Evolutionary conservation across 2,888 invertebrate species (phyloP).

Genomic region (Ectemnius lituratus): DNA sequence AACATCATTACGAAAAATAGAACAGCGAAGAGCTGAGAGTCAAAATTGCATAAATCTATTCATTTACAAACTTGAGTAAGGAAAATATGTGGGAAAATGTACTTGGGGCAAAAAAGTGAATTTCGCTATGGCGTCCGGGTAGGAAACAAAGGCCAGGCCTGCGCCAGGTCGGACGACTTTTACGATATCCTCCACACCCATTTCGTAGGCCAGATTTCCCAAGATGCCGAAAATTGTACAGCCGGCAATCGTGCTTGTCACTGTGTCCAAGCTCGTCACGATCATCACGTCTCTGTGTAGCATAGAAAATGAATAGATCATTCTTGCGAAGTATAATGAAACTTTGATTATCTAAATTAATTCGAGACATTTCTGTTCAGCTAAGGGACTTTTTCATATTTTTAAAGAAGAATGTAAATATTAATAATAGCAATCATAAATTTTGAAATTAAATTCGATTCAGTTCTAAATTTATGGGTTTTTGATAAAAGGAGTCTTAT

Average conservation of each 20-base stretch:
- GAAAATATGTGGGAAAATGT: conserved; percentile 1
- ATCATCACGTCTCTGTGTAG: conserved; percentile 83
- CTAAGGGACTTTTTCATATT: no score
- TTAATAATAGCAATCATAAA: not conserved
- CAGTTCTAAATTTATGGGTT: not conserved
- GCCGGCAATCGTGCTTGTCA: conserved; percentile 90
- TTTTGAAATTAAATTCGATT: not conserved
- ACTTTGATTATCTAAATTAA: no score
- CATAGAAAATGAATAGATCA: not conserved
- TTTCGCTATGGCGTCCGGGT: conserved; percentile 90
- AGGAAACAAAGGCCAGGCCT: conserved; percentile 90
- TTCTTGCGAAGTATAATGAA: not conserved
- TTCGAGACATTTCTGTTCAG: no score
- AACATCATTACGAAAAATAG: conserved; percentile 80
- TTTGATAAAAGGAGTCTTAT: not conserved
- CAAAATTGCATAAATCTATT: not conserved
- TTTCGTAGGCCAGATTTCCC: conserved; percentile 87
- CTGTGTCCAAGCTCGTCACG: conserved; percentile 89
- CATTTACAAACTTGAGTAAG: not conserved
- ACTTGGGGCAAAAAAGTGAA: conserved; percentile 84
- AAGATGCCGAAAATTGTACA: conserved; percentile 91
- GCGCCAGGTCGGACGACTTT: conserved; percentile 87
- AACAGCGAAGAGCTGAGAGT: conserved; percentile 80
- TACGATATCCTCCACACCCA: conserved; percentile 81
- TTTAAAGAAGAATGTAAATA: no score